Base-by-base conservation (phyloP, 2,888 invertebrate genomes). In the Cetonia aurata region DNA sequence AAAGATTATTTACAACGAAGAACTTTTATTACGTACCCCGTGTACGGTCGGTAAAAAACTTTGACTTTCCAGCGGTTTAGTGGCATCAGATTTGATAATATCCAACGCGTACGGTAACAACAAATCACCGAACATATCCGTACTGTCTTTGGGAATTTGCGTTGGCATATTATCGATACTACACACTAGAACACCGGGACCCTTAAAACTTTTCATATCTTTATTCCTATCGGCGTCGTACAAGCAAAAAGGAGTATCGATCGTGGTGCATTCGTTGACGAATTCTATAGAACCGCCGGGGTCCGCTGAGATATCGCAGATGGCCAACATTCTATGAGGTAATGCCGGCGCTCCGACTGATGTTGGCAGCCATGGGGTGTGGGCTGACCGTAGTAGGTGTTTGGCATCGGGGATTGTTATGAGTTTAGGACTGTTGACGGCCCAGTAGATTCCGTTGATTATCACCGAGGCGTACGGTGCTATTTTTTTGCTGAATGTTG, bases 121-220 rank as follows among this genome's bases (percentile, higher is more conserved):
- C 0, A 98, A 87, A 77, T 96, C 95, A 0, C 99, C 99, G 83
- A 99, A 99, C 85, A 97, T 96, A 81, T 99, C 98, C 0, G 99
- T 99, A 1, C 99, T 92, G 83, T 99, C 99, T 53, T 95, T 88
- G 0, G 99, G 99, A 73, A 99, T 87, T 83, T 99, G 99, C 0
- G 99, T 99, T 0, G 99, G 99, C 99, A 99, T 99, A 85, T 99
- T 99, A 85, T 99, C 99, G 77, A 99, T 99, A 13, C 98, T 98
- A 82, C 99, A 99, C n/a, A 99, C 98, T 65, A 99, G 86, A 0
- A 99, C 98, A 17, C 99, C 99, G 0, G 96, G 94, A 0, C 98
- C 98, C 83, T 94, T 95, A 85, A 98, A 98, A 83, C 96, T 95
- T 80, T 98, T 98, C 0, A 95, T 96, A 79, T 97, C 97, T 84